Conservation (phyloP, 2,113 vertebrate species). For the Cheilinus undulatus region DNA sequence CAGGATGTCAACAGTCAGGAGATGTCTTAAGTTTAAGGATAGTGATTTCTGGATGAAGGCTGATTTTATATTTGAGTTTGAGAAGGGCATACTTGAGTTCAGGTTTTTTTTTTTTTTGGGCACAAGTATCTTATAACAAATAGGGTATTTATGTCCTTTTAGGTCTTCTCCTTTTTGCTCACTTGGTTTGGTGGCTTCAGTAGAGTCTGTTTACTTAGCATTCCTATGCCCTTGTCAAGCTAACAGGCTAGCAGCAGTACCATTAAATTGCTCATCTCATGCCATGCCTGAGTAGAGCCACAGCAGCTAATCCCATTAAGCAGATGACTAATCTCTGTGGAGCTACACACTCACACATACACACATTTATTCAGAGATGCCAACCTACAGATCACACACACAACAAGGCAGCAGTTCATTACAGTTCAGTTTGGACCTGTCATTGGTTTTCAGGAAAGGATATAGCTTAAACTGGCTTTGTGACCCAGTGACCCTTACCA, state of each 20-base stretch:
- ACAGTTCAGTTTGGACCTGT: slow-evolving; percentile 1
- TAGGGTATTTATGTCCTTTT: too few species aligned
- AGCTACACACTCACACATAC: slow-evolving; percentile 15
- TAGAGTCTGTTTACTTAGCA: not conserved
- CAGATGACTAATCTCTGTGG: slow-evolving; percentile 59
- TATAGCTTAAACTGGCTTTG: not conserved
- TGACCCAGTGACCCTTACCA: not conserved
- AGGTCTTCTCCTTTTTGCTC: not conserved
- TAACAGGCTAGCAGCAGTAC: slow-evolving; percentile 4
- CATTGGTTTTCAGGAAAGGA: not conserved
- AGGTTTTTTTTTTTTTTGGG: too few species aligned
- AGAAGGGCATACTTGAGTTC: too few species aligned
- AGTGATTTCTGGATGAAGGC: not conserved
- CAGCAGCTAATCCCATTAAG: slow-evolving; percentile 62
- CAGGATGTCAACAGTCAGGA: not conserved
- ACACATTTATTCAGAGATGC: slow-evolving; percentile 1
- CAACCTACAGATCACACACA: slow-evolving; percentile 11
- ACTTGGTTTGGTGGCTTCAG: not conserved
- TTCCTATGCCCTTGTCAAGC: not conserved
- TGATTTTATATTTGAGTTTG: too few species aligned
- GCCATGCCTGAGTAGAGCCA: slow-evolving; percentile 29
- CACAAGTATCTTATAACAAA: too few species aligned
- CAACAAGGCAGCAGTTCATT: slow-evolving; percentile 8
- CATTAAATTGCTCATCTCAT: slow-evolving; percentile 19
- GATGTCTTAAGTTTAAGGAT: too few species aligned